Evolutionary conservation across 1,140 invertebrate species (phyloP), one percentile per base, ranked within the genome.

Genomic region (Drosophila sulfurigaster): DNA sequence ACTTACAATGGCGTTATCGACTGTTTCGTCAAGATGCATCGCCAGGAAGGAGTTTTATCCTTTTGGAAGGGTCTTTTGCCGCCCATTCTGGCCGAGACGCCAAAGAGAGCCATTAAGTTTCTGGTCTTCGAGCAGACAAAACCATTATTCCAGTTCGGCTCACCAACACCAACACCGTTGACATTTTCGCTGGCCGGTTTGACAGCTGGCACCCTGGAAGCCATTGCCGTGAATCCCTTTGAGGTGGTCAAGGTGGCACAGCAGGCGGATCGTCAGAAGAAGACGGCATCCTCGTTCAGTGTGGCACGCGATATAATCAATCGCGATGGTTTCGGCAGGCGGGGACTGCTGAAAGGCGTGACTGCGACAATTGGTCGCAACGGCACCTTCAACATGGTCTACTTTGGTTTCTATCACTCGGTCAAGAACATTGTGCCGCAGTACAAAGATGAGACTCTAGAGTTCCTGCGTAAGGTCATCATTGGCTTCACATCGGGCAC

Each of bases 61-160:
- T 97, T 97, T 93, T 98, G 97, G 95, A 98, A 98, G 94, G 98
- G 98, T 67, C 97, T 99, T 79, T 78, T 99, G 73, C 98, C 98
- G 2, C 98, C 98, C 7, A 96, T 99, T 85, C 90, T 99, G 62
- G 97, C 96, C n/a, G 98, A 99, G 94, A 99, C 98, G 32, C 98
- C 98, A 5, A 99, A 99, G 93, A 92, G 98, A 90, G 98, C 98
- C 52, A 96, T 97, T 0, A 99, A 99, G 94, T 99, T 98, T 93
- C 95, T 98, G 78, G 97, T 96, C 20, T 99, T 98, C 94, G 97
- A 98, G 92, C 97, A 98, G 92, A 98, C 98, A 83, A 98, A 98
- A 93, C 94, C 95, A 79, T 91, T 97, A 69, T 98, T 98, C 92
- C 93, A 96, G 91, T 97, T 97, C 92, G 96, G 95, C 20, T 94